phyloP scores from a whole-genome alignment of 2,888 invertebrate genomes.

The Perizoma flavofasciatum region DNA sequence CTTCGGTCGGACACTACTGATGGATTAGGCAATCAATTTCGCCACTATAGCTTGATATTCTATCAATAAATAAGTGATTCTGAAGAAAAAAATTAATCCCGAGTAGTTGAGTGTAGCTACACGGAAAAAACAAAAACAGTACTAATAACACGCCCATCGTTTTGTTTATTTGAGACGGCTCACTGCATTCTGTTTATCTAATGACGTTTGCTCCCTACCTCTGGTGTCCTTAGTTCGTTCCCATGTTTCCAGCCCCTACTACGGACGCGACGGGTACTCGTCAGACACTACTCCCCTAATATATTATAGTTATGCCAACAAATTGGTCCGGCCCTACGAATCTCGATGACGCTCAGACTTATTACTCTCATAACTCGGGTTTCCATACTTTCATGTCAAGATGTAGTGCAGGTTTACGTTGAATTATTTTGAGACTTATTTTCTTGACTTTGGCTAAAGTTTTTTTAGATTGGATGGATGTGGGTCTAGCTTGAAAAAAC shows the following conservation, averaged over 20 bases:
- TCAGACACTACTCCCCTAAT: conserved; percentile 45
- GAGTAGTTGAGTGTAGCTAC: no score
- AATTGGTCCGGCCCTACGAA: conserved; percentile 61
- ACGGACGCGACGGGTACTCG: conserved; percentile 24
- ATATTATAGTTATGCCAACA: conserved; percentile 59
- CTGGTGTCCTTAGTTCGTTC: not conserved
- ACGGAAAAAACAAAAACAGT: no score
- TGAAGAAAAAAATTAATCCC: no score
- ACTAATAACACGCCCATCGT: no score
- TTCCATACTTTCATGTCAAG: conserved; percentile 41
- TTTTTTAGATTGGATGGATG: not conserved
- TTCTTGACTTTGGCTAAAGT: not conserved
- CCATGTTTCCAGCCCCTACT: conserved; percentile 6
- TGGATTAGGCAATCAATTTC: no score
- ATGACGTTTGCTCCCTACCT: conserved; percentile 4
- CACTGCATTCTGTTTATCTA: conserved; percentile 6
- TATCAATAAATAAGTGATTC: no score
- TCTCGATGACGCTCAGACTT: conserved; percentile 50
- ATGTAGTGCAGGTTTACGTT: conserved; percentile 12
- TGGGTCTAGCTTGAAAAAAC: not conserved
- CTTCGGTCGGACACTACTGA: no score
- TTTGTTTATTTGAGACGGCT: no score
- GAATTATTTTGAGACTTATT: not conserved
- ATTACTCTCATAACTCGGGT: conserved; percentile 36
- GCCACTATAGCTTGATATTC: no score